Evolutionary conservation across 2,888 invertebrate species (phyloP).

Genomic region (Lepidochitona cinerea): DNA sequence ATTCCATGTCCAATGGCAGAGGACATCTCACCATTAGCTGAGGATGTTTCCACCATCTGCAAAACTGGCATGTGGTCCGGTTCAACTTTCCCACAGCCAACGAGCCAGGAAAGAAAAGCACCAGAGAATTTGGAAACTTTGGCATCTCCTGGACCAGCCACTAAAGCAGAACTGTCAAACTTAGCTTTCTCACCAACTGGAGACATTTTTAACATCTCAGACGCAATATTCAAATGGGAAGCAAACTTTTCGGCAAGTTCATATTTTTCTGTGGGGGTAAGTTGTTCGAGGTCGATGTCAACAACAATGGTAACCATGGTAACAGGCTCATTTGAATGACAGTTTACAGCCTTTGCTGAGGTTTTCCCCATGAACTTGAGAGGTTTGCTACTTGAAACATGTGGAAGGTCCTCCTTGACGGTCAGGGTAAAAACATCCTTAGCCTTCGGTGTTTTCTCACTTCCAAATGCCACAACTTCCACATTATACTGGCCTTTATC

Average conservation of each 20-base stretch:
- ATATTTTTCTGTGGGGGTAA: slow-evolving; percentile 78
- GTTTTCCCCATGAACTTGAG: slow-evolving; percentile 40
- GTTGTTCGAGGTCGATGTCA: slow-evolving; percentile 78
- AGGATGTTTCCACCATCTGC: slow-evolving; percentile 79
- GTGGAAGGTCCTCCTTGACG: slow-evolving; percentile 71
- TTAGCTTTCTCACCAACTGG: slow-evolving; percentile 57
- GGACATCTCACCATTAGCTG: slow-evolving; percentile 81
- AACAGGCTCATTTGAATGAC: slow-evolving; percentile 72
- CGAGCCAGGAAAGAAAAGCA: slow-evolving; percentile 72
- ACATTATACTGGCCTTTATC: slow-evolving; percentile 78
- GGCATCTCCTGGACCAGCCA: slow-evolving; percentile 64
- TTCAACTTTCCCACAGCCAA: slow-evolving; percentile 84
- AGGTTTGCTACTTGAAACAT: slow-evolving; percentile 31
- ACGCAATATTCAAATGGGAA: slow-evolving; percentile 54
- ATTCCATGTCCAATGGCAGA: slow-evolving; percentile 80
- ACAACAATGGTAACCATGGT: slow-evolving; percentile 79
- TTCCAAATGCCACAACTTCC: slow-evolving; percentile 63
- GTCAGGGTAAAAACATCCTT: slow-evolving; percentile 80
- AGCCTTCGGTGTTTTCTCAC: slow-evolving; percentile 66
- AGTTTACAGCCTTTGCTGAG: slow-evolving; percentile 54
- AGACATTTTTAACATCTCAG: slow-evolving; percentile 56
- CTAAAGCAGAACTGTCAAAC: slow-evolving; percentile 63
- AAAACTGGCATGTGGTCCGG: slow-evolving; percentile 77
- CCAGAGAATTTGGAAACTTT: slow-evolving; percentile 48
- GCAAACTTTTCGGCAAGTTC: slow-evolving; percentile 53